A percentile compares a stretch with the other conserved stretches of the same genome.
phyloP scores from a whole-genome alignment of 2,113 vertebrate genomes.

The Nycticryphes semicollaris region DNA sequence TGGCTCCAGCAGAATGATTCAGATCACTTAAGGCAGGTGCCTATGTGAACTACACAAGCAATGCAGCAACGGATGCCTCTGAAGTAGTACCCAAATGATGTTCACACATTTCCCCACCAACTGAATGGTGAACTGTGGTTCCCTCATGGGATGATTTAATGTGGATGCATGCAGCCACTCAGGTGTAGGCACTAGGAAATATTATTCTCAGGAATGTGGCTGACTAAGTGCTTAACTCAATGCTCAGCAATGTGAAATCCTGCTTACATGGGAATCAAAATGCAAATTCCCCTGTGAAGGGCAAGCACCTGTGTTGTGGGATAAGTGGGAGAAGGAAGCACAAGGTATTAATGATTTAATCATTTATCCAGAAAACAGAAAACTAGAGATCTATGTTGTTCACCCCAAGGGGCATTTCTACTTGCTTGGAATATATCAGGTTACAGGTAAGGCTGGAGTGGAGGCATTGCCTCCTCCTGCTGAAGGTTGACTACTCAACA shows the following conservation, averaged over 20 bases:
- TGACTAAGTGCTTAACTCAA: conserved; percentile 3
- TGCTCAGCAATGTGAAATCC: background rate
- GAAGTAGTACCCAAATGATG: background rate
- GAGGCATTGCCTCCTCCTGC: background rate
- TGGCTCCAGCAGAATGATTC: conserved; percentile 23
- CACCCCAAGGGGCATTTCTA: background rate
- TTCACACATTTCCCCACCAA: background rate
- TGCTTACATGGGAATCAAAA: background rate
- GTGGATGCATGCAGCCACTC: background rate
- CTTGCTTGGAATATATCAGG: background rate
- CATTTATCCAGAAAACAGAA: background rate
- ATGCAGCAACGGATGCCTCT: background rate
- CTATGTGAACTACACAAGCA: background rate
- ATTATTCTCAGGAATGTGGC: background rate
- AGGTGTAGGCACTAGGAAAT: background rate
- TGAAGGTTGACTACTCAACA: background rate
- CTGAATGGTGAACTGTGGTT: background rate
- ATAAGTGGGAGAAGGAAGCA: background rate
- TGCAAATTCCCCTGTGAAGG: background rate
- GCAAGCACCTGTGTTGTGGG: background rate
- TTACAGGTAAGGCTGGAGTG: background rate
- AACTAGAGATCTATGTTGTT: background rate
- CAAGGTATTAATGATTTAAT: background rate
- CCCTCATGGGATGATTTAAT: background rate
- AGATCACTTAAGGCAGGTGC: background rate